Evolutionary conservation across 2,797 vertebrate species (phyloP).

Genomic region (Cetoscarus ocellatus): DNA sequence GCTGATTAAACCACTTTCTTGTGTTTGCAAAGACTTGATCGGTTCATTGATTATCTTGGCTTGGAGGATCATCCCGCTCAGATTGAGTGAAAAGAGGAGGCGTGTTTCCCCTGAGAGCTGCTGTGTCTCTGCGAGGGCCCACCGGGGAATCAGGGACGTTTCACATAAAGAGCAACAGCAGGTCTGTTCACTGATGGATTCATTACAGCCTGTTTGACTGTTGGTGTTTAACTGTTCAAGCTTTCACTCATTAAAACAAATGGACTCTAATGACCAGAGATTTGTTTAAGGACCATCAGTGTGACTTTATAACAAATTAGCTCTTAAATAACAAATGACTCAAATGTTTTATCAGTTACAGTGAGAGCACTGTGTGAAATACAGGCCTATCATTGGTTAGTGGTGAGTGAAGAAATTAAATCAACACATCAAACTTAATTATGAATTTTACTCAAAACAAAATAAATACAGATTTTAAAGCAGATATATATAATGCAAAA

Average conservation of each 20-base stretch:
- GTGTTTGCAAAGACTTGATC: background rate
- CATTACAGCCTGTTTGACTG: conserved; percentile 5
- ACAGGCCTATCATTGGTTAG: no score
- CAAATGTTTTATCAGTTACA: no score
- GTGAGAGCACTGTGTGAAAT: no score
- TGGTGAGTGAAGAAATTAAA: no score
- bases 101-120: conserved; percentile 1
- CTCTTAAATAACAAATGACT: background rate
- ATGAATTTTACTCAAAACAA: no score
- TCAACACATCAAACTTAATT: background rate
- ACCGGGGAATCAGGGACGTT: conserved; percentile 3
- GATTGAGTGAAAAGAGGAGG: conserved; percentile 27
- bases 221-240: background rate
- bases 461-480: no score
- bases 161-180: conserved; percentile 6
- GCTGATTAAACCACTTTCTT: background rate
- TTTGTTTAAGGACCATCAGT: background rate
- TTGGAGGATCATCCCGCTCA: background rate
- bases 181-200: background rate
- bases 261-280: background rate
- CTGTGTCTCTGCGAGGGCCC: background rate
- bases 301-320: background rate
- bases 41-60: conserved; percentile 11
- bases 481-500: no score
- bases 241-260: background rate